A percentile compares a stretch with the other conserved stretches of the same genome.
Conservation (phyloP, 35 echinoderm and acorn worm genomes). For the Lytechinus pictus region DNA sequence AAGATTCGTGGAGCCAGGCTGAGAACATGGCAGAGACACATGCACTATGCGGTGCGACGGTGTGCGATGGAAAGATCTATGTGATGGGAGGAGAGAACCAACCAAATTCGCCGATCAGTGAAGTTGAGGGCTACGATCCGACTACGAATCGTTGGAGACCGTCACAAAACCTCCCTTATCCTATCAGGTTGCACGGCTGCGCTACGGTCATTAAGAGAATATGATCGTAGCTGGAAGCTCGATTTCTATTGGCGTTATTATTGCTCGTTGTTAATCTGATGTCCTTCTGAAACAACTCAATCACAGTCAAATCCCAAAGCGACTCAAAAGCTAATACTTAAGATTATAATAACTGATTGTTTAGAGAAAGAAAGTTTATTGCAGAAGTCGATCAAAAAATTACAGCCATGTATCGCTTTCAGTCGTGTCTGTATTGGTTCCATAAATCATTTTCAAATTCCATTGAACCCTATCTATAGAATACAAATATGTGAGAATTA, state of each 20-base stretch:
- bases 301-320: too few relatives aligned
- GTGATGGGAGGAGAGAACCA: constrained; percentile 78
- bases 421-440: neutral
- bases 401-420: neutral
- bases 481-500: neutral
- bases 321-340: too few relatives aligned
- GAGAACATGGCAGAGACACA: constrained; percentile 64
- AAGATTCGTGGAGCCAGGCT: constrained; percentile 74
- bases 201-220: constrained; percentile 65
- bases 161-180: constrained; percentile 64
- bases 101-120: constrained; percentile 68
- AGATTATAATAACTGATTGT: neutral
- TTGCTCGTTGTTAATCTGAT: too few relatives aligned
- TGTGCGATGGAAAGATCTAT: constrained; percentile 76
- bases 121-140: constrained; percentile 77
- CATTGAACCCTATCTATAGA: neutral
- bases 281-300: too few relatives aligned
- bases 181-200: constrained; percentile 68
- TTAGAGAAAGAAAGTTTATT: neutral
- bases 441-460: neutral
- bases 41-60: constrained; percentile 72
- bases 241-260: neutral
- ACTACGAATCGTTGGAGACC: constrained; percentile 60
- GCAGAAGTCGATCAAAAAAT: neutral
- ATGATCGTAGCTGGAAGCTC: neutral